Evolutionary conservation across 2,797 vertebrate genomes (phyloP).

Genomic region (Podarcis lilfordi): DNA sequence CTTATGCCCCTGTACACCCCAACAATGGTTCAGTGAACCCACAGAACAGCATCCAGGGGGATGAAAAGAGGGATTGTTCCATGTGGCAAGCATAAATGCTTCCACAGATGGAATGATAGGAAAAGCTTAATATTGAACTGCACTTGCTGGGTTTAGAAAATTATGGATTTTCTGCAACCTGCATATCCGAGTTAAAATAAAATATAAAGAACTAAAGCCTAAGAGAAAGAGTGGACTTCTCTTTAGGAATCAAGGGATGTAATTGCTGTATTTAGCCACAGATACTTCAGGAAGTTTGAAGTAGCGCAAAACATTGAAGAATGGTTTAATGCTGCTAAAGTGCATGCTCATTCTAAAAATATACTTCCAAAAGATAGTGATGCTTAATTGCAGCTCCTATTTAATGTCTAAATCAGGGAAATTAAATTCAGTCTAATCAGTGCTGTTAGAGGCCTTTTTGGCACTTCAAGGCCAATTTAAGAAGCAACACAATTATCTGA

Average conservation of each 20-base stretch:
- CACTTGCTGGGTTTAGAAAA: neutral
- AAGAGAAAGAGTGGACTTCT: conserved; percentile 4
- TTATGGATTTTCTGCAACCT: neutral
- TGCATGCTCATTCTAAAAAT: conserved; percentile 60
- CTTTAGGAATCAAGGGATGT: conserved; percentile 35
- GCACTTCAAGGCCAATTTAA: conserved; percentile 62
- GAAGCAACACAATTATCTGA: conserved; percentile 56
- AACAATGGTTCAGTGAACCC: too few relatives aligned
- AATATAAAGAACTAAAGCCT: conserved; percentile 13
- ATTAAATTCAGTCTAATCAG: conserved; percentile 71
- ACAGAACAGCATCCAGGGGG: too few relatives aligned
- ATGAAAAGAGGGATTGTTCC: too few relatives aligned
- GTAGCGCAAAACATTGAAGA: conserved; percentile 34
- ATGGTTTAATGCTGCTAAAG: conserved; percentile 51
- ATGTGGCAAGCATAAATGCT: too few relatives aligned
- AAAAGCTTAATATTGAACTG: too few relatives aligned
- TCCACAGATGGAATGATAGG: too few relatives aligned
- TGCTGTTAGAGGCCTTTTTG: conserved; percentile 55
- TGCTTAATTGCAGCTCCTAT: conserved; percentile 62
- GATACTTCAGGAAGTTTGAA: conserved; percentile 31
- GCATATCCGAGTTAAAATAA: neutral
- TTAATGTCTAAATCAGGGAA: conserved; percentile 69
- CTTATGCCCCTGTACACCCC: too few relatives aligned
- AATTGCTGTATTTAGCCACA: conserved; percentile 32
- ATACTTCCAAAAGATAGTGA: conserved; percentile 63